Conservation (phyloP, 1,140 invertebrate species). For the Hydropsyche tenuis region DNA sequence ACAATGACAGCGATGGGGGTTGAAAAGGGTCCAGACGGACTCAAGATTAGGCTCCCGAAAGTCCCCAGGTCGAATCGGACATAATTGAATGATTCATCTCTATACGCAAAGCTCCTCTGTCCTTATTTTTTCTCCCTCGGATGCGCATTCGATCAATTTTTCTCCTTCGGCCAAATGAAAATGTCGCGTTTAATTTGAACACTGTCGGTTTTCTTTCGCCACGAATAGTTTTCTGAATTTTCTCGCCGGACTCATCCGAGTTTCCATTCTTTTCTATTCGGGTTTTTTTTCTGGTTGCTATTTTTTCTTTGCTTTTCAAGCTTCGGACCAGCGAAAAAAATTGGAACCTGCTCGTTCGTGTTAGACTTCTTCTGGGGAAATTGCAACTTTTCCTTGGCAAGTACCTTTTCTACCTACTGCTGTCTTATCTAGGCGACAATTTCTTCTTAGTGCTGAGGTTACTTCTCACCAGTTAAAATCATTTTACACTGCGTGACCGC, state of each 20-base stretch:
- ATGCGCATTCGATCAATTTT: too few relatives aligned
- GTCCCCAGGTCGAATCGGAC: constrained; percentile 13
- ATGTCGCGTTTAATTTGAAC: constrained; percentile 2
- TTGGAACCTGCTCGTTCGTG: background rate
- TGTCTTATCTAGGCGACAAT: constrained; percentile 28
- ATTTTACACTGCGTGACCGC: constrained; percentile 10
- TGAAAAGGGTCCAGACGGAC: constrained; percentile 18
- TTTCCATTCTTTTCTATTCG: background rate
- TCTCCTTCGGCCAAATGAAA: too few relatives aligned
- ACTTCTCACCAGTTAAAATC: constrained; percentile 15
- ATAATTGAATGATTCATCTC: constrained; percentile 32
- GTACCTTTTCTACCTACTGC: constrained; percentile 12
- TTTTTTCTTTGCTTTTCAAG: too few relatives aligned
- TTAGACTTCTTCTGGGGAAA: constrained; percentile 1
- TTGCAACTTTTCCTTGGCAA: background rate
- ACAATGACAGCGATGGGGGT: constrained; percentile 1
- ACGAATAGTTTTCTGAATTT: background rate
- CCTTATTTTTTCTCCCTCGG: background rate
- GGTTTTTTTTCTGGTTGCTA: background rate
- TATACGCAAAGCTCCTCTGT: too few relatives aligned
- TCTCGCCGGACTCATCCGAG: background rate
- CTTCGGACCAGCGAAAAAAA: too few relatives aligned
- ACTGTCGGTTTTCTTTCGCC: background rate
- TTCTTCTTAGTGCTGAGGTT: constrained; percentile 16
- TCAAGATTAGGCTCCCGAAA: constrained; percentile 16